Base-by-base conservation (phyloP, 92 coral and sea anemone species). In the Epizoanthus illoricatus region DNA sequence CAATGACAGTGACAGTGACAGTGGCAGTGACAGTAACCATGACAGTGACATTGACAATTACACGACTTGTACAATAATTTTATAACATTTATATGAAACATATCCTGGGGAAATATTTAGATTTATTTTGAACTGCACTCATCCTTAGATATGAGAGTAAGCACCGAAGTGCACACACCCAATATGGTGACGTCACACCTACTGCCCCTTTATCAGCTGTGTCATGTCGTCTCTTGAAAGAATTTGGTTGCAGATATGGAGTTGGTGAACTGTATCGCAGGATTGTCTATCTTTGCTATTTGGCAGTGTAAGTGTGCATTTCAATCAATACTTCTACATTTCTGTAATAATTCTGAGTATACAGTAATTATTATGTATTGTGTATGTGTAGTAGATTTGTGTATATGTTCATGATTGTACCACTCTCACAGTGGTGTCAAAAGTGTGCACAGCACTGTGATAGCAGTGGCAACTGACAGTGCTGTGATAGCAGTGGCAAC, bases 221-320 rank as follows among this genome's bases (percentile, higher is more conserved):
- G 9, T 76, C 98, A n/a, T 84, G 92, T 71, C 88, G 91, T 49
- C 90, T 95, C 43, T 88, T 95, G 13, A 88, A 88, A 61, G 98
- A 95, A 88, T 95, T 95, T 83, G 90, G 91, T 36, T 86, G 92
- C 18, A 79, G 98, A 88, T 91, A 91, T 86, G 93, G 98, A 67
- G 90, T 95, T 5, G 98, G 98, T 63, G 82, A 67, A 24, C 82
- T 95, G 3, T 95, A 91, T 81, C 65, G 98, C 80, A 89, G 89
- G 79, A 85, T 93, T 49, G 85, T 84, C 4, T 86, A 93, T 65
- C 92, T 95, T 12, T 75, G 83, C 18, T 93, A 93, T 76, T 24
- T 95, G 59, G 98, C 88, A 0, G 84, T 90, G 98, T 95, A 75
- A 67, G 98, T 86, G 41, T 4, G 18, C 24, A 65, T 20, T 20